phyloP scores from a whole-genome alignment of 37 sponge, comb jelly and placozoan genomes.

The Oopsacas minuta region DNA sequence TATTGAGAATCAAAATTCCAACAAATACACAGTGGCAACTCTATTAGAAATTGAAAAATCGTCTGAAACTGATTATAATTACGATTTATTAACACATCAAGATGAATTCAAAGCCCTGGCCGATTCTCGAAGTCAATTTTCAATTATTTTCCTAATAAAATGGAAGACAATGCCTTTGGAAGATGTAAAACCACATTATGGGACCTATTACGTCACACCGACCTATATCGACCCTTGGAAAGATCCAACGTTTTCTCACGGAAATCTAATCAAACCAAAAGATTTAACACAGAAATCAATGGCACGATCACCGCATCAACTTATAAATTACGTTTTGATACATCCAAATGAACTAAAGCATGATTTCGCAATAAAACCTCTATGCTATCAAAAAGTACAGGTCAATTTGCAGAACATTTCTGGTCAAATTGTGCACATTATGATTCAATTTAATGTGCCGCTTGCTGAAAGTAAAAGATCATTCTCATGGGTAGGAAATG shows the following conservation, averaged over 20 bases:
- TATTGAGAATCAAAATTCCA: neutral
- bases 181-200: neutral
- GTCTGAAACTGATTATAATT: neutral
- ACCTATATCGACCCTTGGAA: neutral
- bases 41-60: neutral
- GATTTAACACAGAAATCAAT: neutral
- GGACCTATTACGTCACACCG: neutral
- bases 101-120: neutral
- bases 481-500: neutral
- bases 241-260: neutral
- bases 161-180: neutral
- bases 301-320: conserved; percentile 2
- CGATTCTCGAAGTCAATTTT: neutral
- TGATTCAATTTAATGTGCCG: neutral
- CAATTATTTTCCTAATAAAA: conserved; percentile 3
- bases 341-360: neutral
- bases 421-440: neutral
- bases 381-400: neutral
- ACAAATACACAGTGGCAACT: neutral
- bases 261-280: neutral
- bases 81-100: neutral
- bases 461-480: neutral
- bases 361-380: neutral
- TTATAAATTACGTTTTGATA: neutral
- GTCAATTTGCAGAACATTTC: conserved; percentile 14